These are phyloP conservation scores for Seladonia tumulorum DNA, from an alignment of 2,888 invertebrate species.

Conservation along the genomic window DNA sequence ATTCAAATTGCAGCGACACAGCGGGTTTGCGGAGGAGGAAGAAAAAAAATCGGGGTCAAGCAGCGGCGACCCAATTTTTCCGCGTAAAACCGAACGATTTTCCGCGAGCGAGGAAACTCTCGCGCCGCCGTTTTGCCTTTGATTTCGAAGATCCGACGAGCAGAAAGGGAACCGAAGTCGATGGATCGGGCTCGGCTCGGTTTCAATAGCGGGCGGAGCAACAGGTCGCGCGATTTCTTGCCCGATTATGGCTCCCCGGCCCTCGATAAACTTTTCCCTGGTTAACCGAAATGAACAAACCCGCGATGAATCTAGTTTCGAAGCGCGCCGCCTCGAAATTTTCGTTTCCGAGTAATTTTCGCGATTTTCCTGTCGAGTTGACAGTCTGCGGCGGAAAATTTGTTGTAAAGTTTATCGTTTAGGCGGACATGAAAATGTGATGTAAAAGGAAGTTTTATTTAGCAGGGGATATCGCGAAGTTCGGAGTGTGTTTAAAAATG, in stretches of 20 bases:
- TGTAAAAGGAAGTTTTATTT: neutral
- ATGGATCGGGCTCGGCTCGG: neutral
- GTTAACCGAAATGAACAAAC: too few relatives aligned
- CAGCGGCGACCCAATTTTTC: neutral
- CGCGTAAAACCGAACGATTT: slow-evolving; percentile 15
- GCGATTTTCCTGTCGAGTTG: neutral
- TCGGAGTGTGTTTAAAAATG: neutral
- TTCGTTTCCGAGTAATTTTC: neutral
- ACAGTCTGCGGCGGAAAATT: neutral
- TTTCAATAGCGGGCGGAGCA: slow-evolving; percentile 25
- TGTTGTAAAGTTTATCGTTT: neutral
- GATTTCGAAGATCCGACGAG: neutral
- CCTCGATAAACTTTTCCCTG: slow-evolving; percentile 25
- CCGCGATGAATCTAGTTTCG: neutral
- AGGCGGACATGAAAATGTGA: neutral
- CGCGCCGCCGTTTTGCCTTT: neutral
- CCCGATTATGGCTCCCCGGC: slow-evolving; percentile 5
- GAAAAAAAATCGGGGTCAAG: neutral
- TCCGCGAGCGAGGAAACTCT: neutral
- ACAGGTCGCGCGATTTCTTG: slow-evolving; percentile 47
- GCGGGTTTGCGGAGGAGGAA: neutral
- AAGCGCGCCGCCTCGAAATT: too few relatives aligned
- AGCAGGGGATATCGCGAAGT: neutral
- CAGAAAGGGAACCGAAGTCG: neutral
- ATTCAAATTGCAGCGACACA: neutral